phyloP scores from a whole-genome alignment of 2,113 vertebrate genomes.

The Ctenodactylus gundi region DNA sequence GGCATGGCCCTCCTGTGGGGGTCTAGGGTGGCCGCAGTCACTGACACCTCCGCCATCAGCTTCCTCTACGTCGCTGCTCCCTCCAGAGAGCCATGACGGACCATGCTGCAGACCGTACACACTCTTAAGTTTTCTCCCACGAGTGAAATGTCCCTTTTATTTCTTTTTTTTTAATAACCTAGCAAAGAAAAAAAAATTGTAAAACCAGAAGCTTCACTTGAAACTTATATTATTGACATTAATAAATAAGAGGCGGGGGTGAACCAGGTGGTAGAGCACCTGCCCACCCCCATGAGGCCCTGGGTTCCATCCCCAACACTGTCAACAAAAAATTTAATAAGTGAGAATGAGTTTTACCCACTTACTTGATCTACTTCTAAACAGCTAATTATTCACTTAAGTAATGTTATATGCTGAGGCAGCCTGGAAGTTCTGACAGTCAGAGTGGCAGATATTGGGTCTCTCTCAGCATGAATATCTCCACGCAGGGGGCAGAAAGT shows the following conservation, averaged over 20 bases:
- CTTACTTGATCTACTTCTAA: background rate
- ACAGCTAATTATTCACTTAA: conserved; percentile 15
- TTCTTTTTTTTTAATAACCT: background rate
- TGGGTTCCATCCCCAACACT: background rate
- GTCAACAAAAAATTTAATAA: background rate
- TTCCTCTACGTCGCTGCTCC: background rate
- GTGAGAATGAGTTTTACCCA: background rate
- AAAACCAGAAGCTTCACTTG: background rate
- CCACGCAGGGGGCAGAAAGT: background rate
- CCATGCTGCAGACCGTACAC: accelerated
- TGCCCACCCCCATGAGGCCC: background rate
- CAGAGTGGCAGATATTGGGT: background rate
- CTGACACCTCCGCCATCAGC: accelerated
- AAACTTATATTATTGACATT: background rate
- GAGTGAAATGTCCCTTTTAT: background rate
- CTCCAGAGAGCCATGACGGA: background rate
- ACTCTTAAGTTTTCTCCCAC: background rate
- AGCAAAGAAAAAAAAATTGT: background rate
- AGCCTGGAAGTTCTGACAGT: background rate
- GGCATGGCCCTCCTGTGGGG: background rate
- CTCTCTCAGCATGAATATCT: background rate
- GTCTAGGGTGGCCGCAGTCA: background rate
- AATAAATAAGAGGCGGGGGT: background rate
- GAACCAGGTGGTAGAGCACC: background rate
- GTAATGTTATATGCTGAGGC: background rate